phyloP scores from a whole-genome alignment of 2,888 invertebrate species.

The Caenorhabditis japonica region DNA sequence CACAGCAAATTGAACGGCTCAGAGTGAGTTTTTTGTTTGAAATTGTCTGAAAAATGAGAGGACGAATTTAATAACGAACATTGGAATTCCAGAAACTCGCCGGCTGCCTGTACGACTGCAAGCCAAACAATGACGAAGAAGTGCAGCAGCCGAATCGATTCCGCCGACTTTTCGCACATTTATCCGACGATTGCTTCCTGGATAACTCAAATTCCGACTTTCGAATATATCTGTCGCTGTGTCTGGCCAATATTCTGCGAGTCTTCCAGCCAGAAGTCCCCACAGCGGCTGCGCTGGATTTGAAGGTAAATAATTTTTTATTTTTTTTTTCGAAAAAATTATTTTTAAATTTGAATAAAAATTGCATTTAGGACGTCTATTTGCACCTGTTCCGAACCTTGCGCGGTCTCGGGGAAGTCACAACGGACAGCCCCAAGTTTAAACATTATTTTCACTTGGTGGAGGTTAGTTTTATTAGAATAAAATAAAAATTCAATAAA shows the following conservation, averaged over 20 bases:
- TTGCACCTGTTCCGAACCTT: slow-evolving; percentile 33
- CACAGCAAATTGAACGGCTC: slow-evolving; percentile 38
- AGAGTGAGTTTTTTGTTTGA: no score
- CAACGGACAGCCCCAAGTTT: slow-evolving; percentile 34
- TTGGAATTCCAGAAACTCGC: slow-evolving; percentile 20
- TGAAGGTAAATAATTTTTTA: slow-evolving; percentile 38
- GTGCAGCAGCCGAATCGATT: slow-evolving; percentile 17
- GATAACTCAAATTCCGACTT: slow-evolving; percentile 39
- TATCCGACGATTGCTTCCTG: slow-evolving; percentile 26
- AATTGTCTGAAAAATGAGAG: neutral
- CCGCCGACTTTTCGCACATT: slow-evolving; percentile 30
- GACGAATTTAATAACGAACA: neutral
- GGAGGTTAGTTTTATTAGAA: slow-evolving; percentile 5
- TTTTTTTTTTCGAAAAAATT: no score
- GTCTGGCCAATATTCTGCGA: slow-evolving; percentile 50
- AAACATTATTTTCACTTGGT: slow-evolving; percentile 33
- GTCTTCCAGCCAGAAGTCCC: slow-evolving; percentile 49
- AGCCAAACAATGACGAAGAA: slow-evolving; percentile 29
- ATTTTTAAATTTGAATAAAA: neutral
- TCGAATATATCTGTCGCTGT: slow-evolving; percentile 53
- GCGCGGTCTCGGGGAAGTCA: slow-evolving; percentile 23
- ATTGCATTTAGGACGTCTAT: slow-evolving; percentile 34
- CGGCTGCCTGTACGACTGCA: slow-evolving; percentile 17
- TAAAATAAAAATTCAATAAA: neutral
- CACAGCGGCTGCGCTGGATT: slow-evolving; percentile 6